Evolutionary conservation across 2,797 vertebrate genomes (phyloP), one percentile per base, ranked within the genome.

Genomic region (Enteromius paludinosus): DNA sequence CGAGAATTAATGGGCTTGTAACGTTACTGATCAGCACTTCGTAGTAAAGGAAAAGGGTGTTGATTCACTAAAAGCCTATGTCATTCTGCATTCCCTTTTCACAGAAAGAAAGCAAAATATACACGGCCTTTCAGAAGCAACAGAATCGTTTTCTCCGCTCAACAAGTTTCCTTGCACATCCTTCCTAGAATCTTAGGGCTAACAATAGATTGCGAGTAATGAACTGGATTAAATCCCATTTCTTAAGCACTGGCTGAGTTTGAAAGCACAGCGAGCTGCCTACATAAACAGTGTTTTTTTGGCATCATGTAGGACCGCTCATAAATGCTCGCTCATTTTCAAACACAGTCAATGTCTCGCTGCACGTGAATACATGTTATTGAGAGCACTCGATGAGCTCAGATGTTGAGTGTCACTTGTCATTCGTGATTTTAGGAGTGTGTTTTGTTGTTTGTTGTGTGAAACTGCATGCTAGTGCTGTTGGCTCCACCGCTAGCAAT

Each of bases 211-310:
- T 73, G 71, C 71, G 49, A 59, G 71, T 47, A 73, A 68, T 76
- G 62, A 33, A 68, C 56, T 82, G 72, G 81, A 82, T 75, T 68
- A 61, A 82, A 69, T 82, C 81, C 62, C 49, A 59, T 82, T 56
- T 68, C 20, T 59, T 38, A 49, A 59, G 38, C 38, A 56, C 15
- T 25, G 62, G 35, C 23, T 76, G 25, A 25, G 41, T 81, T 62
- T 43, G 30, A 73, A 65, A 41, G 12, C 59, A 25, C 15, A 41
- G 23, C 41, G 77, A 33, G 90, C 90, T 91, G 91, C 90, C 30
- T 73, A 30, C 20, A 23, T 47, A 62, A 45, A 47, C 20, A 49
- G 61, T 17, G 1, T n/a, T 20, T 70, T 41, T 61, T 14, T 25
- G 8, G 10, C 23, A 9, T 64, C 38, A n/a, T 28, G 43, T 4